Conservation (phyloP, 2,888 invertebrate species). For the Neoaliturus tenellus region DNA sequence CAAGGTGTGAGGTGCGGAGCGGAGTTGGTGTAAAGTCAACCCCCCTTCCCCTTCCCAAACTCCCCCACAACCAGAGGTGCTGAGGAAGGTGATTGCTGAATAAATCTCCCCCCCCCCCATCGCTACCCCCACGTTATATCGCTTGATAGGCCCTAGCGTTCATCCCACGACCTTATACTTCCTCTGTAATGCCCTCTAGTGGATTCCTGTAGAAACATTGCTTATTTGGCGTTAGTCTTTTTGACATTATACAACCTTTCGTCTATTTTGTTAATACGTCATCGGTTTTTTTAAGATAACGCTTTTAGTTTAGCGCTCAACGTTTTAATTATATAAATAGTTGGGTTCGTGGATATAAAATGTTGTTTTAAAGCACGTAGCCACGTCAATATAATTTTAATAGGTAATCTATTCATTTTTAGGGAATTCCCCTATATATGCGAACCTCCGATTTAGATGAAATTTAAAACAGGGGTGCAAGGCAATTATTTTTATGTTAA, state of each 20-base stretch:
- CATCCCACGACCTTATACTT: slow-evolving; percentile 30
- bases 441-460: too few relatives aligned
- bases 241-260: background rate
- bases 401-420: too few relatives aligned
- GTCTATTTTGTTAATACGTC: background rate
- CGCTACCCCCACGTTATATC: background rate
- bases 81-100: slow-evolving; percentile 30
- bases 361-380: too few relatives aligned
- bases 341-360: too few relatives aligned
- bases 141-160: slow-evolving; percentile 30
- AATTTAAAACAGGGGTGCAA: too few relatives aligned
- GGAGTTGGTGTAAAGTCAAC: slow-evolving; percentile 1
- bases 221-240: slow-evolving; percentile 22
- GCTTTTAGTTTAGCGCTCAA: too few relatives aligned
- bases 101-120: slow-evolving; percentile 21
- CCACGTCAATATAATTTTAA: too few relatives aligned
- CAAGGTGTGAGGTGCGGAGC: background rate
- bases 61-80: slow-evolving; percentile 4
- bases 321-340: too few relatives aligned
- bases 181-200: slow-evolving; percentile 16
- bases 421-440: too few relatives aligned
- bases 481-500: too few relatives aligned
- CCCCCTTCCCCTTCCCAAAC: background rate
- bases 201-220: slow-evolving; percentile 33
- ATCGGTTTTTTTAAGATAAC: too few relatives aligned